Evolutionary conservation across 1,140 invertebrate genomes (phyloP).

Genomic region (Scylla paramamosain): DNA sequence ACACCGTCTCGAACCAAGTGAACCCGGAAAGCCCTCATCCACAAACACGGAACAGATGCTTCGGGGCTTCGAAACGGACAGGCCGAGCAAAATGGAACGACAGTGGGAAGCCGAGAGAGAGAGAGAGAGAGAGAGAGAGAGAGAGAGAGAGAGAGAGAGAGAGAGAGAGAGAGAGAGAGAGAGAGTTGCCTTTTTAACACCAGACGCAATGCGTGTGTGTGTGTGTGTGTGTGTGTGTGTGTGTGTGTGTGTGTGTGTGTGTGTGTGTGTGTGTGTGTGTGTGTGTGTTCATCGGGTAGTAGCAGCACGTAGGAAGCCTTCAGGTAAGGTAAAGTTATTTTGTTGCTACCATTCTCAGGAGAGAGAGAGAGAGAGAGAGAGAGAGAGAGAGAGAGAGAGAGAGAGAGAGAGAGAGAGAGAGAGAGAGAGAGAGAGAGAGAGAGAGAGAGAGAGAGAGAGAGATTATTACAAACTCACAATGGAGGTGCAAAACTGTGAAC

Average conservation of each 20-base stretch:
- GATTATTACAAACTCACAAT: too few relatives aligned
- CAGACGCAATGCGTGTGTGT: too few relatives aligned
- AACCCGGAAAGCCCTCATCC: not conserved
- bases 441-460: not conserved
- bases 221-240: too few relatives aligned
- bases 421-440: not conserved
- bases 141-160: not conserved
- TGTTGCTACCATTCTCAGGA: too few relatives aligned
- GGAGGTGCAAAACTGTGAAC: not conserved
- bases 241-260: too few relatives aligned
- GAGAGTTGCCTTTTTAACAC: not conserved
- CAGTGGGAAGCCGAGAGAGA: not conserved
- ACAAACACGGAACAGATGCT: not conserved
- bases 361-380: not conserved
- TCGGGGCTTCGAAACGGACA: not conserved
- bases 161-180: conserved; percentile 11
- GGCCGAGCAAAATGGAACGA: not conserved
- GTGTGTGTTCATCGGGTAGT: too few relatives aligned
- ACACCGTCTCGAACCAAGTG: not conserved
- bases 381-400: not conserved
- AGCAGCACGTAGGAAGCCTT: too few relatives aligned
- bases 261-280: too few relatives aligned
- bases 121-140: not conserved
- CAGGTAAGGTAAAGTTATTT: too few relatives aligned
- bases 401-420: conserved; percentile 39